Base-by-base conservation (phyloP, 2,888 invertebrate genomes). In the Agrilus biguttatus region DNA sequence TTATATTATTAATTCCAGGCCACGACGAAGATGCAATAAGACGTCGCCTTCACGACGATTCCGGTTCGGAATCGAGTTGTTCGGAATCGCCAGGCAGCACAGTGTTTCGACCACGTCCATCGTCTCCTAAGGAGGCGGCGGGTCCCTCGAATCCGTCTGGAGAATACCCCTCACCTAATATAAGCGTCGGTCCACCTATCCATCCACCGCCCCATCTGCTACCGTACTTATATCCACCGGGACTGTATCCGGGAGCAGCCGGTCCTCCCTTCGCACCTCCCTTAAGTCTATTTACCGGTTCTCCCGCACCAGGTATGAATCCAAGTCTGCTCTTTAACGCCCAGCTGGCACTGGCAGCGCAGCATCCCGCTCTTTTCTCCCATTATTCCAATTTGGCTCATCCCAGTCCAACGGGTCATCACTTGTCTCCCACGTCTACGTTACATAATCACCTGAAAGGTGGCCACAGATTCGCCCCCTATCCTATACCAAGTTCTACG, bases 191-290 rank as follows among this genome's bases (percentile, higher is more conserved):
- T 40, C 92, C 92, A 35, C 91, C 91, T 37, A 83, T 91, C 38
- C 92, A 92, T 60, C 90, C 91, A 37, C 89, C 90, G 40, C 80
- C 88, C 33, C 83, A 82, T 66, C 73, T 87, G 61, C 72, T 93
- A 61, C 92, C 93, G 53, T 93, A 93, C 72, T 79, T 95, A 42
- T 93, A 92, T 66, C 90, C 90, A 33, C 89, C 87, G 36, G 88
- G 89, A 32, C 71, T 92, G 49, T 92, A 91, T 69, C 85, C 85
- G 52, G 75, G 81, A 40, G 68, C 73, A 36, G 71, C 69, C 3
- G 75, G 73, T 19, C 69, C 66, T 42, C 73, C 70, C 1, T 75
- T 82, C 62, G 81, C 81, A 60, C 84, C 84, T 43, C 83, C 82
- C 43, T 66, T 78, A 42, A 77, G 77, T 5, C 64, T 79, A 43